phyloP scores from a whole-genome alignment of 2,797 vertebrate species.

The Poeciliopsis presidionis region DNA sequence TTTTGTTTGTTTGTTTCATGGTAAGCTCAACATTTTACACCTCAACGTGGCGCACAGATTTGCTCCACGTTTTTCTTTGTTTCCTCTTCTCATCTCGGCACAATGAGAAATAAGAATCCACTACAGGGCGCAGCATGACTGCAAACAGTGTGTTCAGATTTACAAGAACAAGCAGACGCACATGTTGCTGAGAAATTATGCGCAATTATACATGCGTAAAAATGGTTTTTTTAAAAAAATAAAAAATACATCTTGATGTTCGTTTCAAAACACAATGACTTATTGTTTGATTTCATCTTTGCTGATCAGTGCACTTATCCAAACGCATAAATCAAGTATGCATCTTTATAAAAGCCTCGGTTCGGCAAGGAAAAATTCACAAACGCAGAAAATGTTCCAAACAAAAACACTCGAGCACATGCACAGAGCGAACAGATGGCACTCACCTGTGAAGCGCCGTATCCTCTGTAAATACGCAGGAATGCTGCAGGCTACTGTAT shows the following conservation, averaged over 20 bases:
- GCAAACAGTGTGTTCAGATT: neutral
- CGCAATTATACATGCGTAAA: neutral
- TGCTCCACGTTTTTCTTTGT: slow-evolving; percentile 15
- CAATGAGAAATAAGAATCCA: slow-evolving; percentile 13
- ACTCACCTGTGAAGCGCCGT: slow-evolving; percentile 67
- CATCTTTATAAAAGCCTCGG: neutral
- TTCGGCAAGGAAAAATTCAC: neutral
- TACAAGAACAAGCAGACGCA: neutral
- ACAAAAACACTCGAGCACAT: slow-evolving; percentile 25
- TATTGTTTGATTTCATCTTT: slow-evolving; percentile 54
- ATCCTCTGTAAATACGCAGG: slow-evolving; percentile 39
- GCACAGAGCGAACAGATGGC: slow-evolving; percentile 35
- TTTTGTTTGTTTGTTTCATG: neutral
- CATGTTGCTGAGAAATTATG: neutral
- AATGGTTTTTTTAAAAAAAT: neutral
- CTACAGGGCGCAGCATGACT: slow-evolving; percentile 33
- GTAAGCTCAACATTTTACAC: neutral
- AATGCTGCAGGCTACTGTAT: slow-evolving; percentile 56
- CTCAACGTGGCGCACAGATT: slow-evolving; percentile 12
- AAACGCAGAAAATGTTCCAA: neutral
- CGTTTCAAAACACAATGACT: slow-evolving; percentile 17
- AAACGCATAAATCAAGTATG: slow-evolving; percentile 19
- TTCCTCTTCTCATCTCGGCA: neutral
- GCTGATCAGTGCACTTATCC: slow-evolving; percentile 36
- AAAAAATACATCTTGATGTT: neutral